Conservation (phyloP, 2,797 vertebrate genomes). For the Phalanger gymnotis region DNA sequence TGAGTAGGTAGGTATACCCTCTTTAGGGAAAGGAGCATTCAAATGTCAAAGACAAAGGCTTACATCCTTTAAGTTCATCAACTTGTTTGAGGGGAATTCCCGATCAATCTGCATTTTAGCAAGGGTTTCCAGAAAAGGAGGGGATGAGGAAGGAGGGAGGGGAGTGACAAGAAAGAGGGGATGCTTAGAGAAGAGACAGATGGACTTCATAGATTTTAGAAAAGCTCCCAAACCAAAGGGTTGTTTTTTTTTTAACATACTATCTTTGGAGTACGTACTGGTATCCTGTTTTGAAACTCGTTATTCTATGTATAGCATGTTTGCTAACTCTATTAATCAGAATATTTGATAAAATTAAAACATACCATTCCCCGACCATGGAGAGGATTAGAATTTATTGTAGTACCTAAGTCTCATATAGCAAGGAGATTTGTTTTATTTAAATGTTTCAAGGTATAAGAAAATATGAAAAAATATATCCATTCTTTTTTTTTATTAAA, state of each 20-base stretch:
- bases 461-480: constrained; percentile 6
- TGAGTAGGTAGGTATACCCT: background rate
- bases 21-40: background rate
- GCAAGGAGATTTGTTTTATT: constrained; percentile 21
- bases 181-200: background rate
- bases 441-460: constrained; percentile 20
- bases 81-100: background rate
- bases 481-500: constrained; percentile 44
- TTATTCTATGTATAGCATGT: background rate
- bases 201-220: background rate
- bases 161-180: background rate
- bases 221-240: background rate
- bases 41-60: background rate
- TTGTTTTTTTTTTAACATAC: background rate
- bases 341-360: constrained; percentile 1
- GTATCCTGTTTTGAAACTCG: background rate
- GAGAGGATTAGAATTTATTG: background rate
- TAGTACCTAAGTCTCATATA: background rate
- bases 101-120: background rate
- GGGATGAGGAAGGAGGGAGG: background rate
- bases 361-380: background rate
- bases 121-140: background rate
- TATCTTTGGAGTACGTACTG: background rate
- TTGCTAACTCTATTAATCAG: constrained; percentile 7
- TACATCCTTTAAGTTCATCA: background rate